Conservation (phyloP, 2,797 vertebrate species). For the Melanogrammus aeglefinus region DNA sequence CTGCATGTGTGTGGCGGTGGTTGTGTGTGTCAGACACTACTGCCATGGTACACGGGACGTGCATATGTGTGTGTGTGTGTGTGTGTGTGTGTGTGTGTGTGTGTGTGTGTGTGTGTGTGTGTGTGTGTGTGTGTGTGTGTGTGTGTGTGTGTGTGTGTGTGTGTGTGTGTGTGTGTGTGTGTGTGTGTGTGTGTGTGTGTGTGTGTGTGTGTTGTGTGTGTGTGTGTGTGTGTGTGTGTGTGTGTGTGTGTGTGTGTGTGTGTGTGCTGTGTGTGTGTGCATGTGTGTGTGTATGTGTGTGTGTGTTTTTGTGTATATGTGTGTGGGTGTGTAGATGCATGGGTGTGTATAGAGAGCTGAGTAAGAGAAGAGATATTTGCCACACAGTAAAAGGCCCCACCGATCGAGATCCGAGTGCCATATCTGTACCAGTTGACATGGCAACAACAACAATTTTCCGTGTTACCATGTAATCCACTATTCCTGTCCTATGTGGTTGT, state of each 20-base stretch:
- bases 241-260: slow-evolving; percentile 1
- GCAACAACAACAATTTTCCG: background rate
- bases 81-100: background rate
- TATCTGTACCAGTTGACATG: background rate
- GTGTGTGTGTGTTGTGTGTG: background rate
- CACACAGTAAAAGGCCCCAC: background rate
- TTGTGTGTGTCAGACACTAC: slow-evolving; percentile 1
- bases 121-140: too few species aligned
- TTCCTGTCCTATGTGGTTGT: background rate
- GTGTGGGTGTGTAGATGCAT: too few species aligned
- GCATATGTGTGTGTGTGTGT: background rate
- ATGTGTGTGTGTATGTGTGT: background rate
- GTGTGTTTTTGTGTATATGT: too few species aligned
- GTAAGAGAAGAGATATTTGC: background rate
- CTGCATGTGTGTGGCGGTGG: slow-evolving; percentile 21
- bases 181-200: too few species aligned
- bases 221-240: slow-evolving; percentile 6
- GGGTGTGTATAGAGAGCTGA: background rate
- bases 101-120: too few species aligned
- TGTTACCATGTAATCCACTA: background rate
- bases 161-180: too few species aligned
- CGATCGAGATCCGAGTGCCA: background rate
- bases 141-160: background rate
- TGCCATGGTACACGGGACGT: background rate
- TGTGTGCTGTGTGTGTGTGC: background rate